A percentile compares a stretch with the other conserved stretches of the same genome.
phyloP scores from a whole-genome alignment of 1,140 invertebrate species.

The Megalopta genalis region DNA sequence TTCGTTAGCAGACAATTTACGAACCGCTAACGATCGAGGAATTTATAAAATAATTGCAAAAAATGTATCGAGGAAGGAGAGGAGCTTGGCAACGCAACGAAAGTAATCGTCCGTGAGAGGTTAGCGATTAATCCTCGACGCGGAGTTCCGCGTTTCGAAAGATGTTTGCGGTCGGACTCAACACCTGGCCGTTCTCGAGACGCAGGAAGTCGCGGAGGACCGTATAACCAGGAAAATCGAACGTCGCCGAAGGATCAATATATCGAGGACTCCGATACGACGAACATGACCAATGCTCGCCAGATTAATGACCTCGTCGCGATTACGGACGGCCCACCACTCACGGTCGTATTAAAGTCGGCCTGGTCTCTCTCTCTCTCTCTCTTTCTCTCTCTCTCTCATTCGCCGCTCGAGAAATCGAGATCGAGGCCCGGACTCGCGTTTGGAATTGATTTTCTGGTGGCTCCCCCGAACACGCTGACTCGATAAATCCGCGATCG shows the following conservation, averaged over 20 bases:
- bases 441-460: conserved; percentile 67
- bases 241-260: conserved; percentile 59
- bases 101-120: too few relatives aligned
- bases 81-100: too few relatives aligned
- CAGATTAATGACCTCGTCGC: conserved; percentile 70
- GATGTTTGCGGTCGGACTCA: neutral
- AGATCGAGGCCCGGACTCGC: conserved; percentile 62
- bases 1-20: too few relatives aligned
- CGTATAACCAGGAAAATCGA: conserved; percentile 37
- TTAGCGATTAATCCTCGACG: too few relatives aligned
- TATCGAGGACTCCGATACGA: conserved; percentile 60
- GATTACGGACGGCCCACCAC: conserved; percentile 57
- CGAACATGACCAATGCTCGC: conserved; percentile 60
- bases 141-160: neutral
- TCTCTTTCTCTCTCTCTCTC: neutral
- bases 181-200: neutral
- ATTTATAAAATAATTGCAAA: too few relatives aligned
- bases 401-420: conserved; percentile 61
- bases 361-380: neutral
- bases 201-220: neutral
- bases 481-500: conserved; percentile 44
- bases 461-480: conserved; percentile 49
- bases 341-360: conserved; percentile 67
- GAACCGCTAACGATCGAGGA: too few relatives aligned
- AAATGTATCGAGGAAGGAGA: too few relatives aligned